These are phyloP conservation scores for Drosophila repleta DNA, from an alignment of 1,140 invertebrate species.

Conservation along the genomic window DNA sequence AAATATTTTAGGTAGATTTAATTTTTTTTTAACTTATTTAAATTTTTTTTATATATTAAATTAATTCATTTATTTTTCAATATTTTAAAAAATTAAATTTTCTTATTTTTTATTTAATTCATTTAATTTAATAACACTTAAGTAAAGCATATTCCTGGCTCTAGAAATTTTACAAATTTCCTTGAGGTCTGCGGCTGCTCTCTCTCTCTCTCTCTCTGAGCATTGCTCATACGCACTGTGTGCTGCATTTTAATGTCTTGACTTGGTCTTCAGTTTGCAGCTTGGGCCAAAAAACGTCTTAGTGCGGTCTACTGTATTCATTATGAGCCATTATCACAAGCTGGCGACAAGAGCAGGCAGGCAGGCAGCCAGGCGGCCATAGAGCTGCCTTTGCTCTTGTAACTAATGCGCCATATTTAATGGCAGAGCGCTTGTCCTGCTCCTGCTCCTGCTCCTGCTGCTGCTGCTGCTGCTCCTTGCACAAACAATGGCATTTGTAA, in stretches of 20 bases:
- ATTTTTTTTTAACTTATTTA: too few relatives aligned
- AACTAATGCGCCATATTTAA: conserved; percentile 76
- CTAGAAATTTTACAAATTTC: conserved; percentile 17
- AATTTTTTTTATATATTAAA: too few relatives aligned
- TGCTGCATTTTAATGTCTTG: conserved; percentile 42
- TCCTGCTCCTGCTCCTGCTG: neutral
- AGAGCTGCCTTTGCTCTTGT: conserved; percentile 61
- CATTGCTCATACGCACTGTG: conserved; percentile 47
- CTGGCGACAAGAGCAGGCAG: conserved; percentile 69
- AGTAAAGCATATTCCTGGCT: neutral
- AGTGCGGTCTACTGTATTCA: conserved; percentile 70
- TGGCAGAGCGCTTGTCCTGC: conserved; percentile 35
- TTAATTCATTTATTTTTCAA: too few relatives aligned
- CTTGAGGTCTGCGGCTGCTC: neutral
- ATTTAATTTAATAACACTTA: neutral
- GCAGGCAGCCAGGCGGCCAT: conserved; percentile 5
- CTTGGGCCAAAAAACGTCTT: conserved; percentile 52
- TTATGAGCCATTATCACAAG: conserved; percentile 80
- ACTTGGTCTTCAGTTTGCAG: conserved; percentile 33
- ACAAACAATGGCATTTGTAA: conserved; percentile 68
- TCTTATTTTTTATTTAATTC: too few relatives aligned
- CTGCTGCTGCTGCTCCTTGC: conserved; percentile 33
- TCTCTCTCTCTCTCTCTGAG: too few relatives aligned
- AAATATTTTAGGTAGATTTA: too few relatives aligned
- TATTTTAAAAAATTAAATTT: too few relatives aligned